Percentiles rank a stretch among this genome's conserved stretches.
Evolutionary conservation across 2,888 invertebrate species (phyloP).

Genomic region (Allolobophora icterica): DNA sequence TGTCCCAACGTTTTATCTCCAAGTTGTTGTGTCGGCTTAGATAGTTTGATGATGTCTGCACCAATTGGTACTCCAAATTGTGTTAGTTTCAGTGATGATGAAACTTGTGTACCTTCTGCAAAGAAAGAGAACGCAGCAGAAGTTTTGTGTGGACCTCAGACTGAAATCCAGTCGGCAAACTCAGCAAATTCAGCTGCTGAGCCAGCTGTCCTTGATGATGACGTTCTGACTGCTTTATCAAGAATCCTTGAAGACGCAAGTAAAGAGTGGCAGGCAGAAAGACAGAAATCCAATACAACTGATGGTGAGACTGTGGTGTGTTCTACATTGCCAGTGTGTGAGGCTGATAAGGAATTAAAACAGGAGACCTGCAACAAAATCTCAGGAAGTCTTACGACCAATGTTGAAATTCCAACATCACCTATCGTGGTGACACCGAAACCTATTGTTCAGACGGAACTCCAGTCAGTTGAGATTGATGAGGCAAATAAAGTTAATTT

Average conservation of each 20-base stretch:
- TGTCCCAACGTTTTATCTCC: neutral
- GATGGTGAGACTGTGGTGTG: neutral
- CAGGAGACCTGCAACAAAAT: neutral
- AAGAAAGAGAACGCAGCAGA: neutral
- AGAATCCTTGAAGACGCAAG: constrained; percentile 21
- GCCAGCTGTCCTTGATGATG: neutral
- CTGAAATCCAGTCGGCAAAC: neutral
- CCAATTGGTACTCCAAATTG: neutral
- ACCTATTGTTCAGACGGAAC: neutral
- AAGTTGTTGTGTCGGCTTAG: constrained; percentile 3
- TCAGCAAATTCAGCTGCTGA: neutral
- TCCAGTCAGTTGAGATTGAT: neutral
- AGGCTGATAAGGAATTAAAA: neutral
- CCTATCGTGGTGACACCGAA: neutral
- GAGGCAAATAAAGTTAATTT: neutral
- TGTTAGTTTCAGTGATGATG: neutral
- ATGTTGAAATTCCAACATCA: neutral
- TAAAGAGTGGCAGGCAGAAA: constrained; percentile 24
- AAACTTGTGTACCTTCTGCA: neutral
- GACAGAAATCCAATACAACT: neutral
- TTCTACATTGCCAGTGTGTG: neutral
- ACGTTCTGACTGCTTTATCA: constrained; percentile 3
- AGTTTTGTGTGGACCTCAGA: neutral
- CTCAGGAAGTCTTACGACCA: neutral
- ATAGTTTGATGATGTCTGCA: neutral